Evolutionary conservation across 2,113 vertebrate genomes (phyloP), one percentile per base, ranked within the genome.

Genomic region (Xyrauchen texanus): DNA sequence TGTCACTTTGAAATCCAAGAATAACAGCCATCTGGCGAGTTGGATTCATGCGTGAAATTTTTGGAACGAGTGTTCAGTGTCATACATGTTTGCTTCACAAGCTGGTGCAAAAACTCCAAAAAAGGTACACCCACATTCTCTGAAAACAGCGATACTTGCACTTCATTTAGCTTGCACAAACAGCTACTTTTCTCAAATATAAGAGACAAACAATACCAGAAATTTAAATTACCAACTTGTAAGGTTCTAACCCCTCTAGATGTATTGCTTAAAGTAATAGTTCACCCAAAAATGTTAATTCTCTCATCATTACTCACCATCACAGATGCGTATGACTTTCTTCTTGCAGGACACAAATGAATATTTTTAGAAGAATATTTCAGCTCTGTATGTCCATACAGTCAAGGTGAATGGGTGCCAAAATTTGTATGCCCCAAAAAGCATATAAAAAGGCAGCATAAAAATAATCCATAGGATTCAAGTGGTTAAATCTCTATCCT

Each of bases 1-100:
- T 66, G 69, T 74, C 63, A 46, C 75, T 79, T 72, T 70, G 53
- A 75, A 53, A 71, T 78, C 78, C 78, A 81, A 73, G 68, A 85
- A 80, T 73, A 79, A 78, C 74, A 78, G 68, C 79, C 65, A 64
- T 80, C 75, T 76, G 75, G 34, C 60, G 68, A 75, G 44, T 51
- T 51, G 65, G 67, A 61, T 81, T 81, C 49, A 68, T 60, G 62
- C 72, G 60, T 79, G 66, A 80, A 80, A 76, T 55, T 68, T 79
- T 11, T 63, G 61, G 80, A 72, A 73, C 45, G 12, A 51, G 9
- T 62, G 34, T 58, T 67, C 77, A 10, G 67, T 77, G 70, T 68
- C n/a, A 60, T 76, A 69, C 71, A 68, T 72, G 65, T 71, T 81
- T 66, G 63, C 45, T 72, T 64, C 16, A 73, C 63, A 63, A 78